Evolutionary conservation across 2,113 vertebrate genomes (phyloP).

Genomic region (Arenaria interpres): DNA sequence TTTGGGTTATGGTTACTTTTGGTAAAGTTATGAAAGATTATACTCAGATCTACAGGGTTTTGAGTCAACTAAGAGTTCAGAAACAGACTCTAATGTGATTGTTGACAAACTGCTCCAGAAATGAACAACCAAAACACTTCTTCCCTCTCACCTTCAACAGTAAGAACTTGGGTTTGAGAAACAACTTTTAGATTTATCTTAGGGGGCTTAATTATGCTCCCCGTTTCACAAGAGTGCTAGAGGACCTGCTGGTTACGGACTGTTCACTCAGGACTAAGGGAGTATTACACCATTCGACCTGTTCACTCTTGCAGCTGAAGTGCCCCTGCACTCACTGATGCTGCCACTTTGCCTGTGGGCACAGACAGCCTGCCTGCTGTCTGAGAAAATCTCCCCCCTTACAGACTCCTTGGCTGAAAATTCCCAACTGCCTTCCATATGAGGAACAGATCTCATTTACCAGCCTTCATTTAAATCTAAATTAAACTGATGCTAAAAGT

Average conservation of each 20-base stretch:
- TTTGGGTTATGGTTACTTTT: background rate
- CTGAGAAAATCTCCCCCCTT: background rate
- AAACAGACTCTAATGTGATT: background rate
- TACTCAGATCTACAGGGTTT: background rate
- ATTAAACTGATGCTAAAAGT: slow-evolving; percentile 42
- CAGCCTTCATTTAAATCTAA: slow-evolving; percentile 58
- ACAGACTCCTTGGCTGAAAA: slow-evolving; percentile 15
- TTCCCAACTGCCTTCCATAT: slow-evolving; percentile 12
- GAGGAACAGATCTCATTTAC: slow-evolving; percentile 40
- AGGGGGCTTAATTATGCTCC: background rate
- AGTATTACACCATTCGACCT: background rate
- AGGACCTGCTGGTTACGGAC: background rate
- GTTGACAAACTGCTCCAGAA: background rate
- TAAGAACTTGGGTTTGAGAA: background rate
- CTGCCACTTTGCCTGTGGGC: slow-evolving; percentile 32
- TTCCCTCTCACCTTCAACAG: background rate
- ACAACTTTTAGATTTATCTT: background rate
- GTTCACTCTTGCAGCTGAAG: background rate
- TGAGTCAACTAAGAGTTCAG: background rate
- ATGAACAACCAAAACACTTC: background rate
- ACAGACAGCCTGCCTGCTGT: slow-evolving; percentile 52
- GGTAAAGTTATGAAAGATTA: background rate
- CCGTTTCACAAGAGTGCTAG: background rate
- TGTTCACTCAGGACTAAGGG: background rate
- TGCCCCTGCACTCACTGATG: background rate